A percentile compares a stretch with the other conserved stretches of the same genome.
Conservation (phyloP, 1,140 invertebrate species). For the Zaprionus africanus region DNA sequence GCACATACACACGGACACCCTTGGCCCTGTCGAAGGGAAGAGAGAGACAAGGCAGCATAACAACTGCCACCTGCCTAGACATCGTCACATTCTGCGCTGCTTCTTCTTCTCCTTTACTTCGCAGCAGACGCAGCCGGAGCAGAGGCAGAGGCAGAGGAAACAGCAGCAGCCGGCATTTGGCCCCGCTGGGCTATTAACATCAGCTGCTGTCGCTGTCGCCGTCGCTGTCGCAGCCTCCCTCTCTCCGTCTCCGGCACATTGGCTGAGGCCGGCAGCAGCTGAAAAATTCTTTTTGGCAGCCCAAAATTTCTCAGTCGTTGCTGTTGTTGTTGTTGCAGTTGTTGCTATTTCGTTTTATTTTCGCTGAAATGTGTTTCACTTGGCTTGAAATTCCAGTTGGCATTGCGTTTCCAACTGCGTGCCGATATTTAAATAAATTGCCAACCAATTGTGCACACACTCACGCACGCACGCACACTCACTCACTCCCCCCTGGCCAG, state of each 20-base stretch:
- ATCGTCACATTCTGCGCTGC: conserved; percentile 44
- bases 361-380: conserved; percentile 54
- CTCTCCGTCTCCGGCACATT: conserved; percentile 11
- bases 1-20: conserved; percentile 19
- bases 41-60: conserved; percentile 22
- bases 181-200: conserved; percentile 80
- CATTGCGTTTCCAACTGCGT: conserved; percentile 78
- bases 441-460: conserved; percentile 77
- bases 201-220: conserved; percentile 67
- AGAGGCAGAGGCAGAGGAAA: conserved; percentile 11
- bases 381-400: conserved; percentile 77
- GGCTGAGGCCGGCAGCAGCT: conserved; percentile 61
- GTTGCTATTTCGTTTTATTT: conserved; percentile 56
- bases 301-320: conserved; percentile 42
- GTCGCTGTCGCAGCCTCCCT: conserved; percentile 33
- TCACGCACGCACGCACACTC: conserved; percentile 29
- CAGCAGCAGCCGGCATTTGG: conserved; percentile 65
- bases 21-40: conserved; percentile 44
- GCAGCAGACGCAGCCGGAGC: conserved; percentile 17
- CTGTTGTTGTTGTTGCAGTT: conserved; percentile 39
- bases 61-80: conserved; percentile 62
- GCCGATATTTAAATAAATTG: conserved; percentile 83
- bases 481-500: background rate
- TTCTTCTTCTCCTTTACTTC: conserved; percentile 34
- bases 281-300: conserved; percentile 79